Evolutionary conservation across 1,140 invertebrate species (phyloP).

Genomic region (Pseudomyrmex dendroicus): DNA sequence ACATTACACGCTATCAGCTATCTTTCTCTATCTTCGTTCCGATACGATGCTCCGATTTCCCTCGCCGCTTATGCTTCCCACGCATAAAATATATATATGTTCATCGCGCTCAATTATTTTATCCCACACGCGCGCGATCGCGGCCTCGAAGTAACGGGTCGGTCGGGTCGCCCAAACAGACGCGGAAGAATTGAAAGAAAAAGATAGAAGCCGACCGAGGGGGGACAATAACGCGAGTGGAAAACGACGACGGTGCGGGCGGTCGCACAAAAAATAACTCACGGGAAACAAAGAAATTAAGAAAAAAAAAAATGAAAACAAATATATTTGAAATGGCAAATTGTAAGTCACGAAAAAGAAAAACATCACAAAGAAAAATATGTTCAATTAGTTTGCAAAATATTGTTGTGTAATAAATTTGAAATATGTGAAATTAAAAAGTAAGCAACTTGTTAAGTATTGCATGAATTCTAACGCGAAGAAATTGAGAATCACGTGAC

Average conservation of each 20-base stretch:
- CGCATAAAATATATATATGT: constrained; percentile 55
- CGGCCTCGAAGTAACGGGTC: constrained; percentile 65
- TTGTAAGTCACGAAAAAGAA: background rate
- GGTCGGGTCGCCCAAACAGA: constrained; percentile 44
- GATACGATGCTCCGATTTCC: constrained; percentile 12
- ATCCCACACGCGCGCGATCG: constrained; percentile 46
- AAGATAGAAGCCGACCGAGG: background rate
- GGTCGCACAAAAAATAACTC: background rate
- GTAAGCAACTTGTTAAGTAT: background rate
- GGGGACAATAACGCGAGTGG: constrained; percentile 19
- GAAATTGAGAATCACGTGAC: background rate
- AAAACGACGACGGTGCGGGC: constrained; percentile 41
- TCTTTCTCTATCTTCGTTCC: constrained; percentile 11
- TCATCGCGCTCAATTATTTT: constrained; percentile 52
- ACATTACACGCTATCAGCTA: background rate
- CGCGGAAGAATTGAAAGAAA: constrained; percentile 29
- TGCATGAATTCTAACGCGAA: background rate
- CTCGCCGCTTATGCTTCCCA: constrained; percentile 60
- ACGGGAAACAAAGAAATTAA: background rate
- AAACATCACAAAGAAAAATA: background rate
- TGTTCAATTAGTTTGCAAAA: background rate
- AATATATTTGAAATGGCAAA: background rate
- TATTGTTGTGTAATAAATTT: background rate
- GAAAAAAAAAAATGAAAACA: background rate
- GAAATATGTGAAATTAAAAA: background rate